These are phyloP conservation scores for Nycteola revayana DNA, from an alignment of 2,888 invertebrate genomes.

Conservation along the genomic window DNA sequence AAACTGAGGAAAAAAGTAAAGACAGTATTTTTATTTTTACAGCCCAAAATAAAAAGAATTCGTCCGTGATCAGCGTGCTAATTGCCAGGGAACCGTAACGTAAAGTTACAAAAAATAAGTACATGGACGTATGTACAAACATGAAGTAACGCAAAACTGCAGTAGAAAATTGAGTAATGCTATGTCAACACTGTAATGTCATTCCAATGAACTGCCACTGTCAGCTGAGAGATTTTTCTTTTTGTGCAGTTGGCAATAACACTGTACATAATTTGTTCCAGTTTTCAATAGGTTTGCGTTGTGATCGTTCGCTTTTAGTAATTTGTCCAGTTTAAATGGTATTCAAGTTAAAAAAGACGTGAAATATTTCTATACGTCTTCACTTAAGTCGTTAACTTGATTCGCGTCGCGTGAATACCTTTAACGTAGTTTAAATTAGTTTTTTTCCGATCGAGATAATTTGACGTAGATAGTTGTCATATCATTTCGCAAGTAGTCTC, in stretches of 20 bases:
- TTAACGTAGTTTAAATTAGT: constrained; percentile 6
- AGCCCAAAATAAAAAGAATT: no score
- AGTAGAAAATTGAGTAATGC: not conserved
- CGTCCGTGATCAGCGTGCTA: no score
- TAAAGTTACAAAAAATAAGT: no score
- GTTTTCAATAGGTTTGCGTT: constrained; percentile 56
- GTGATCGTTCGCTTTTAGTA: constrained; percentile 24
- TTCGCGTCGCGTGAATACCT: constrained; percentile 11
- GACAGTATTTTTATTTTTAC: no score
- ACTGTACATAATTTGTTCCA: constrained; percentile 32
- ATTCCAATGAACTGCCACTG: constrained; percentile 13
- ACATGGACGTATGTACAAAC: no score
- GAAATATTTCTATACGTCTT: constrained; percentile 30
- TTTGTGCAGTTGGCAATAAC: constrained; percentile 28
- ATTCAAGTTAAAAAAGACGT: constrained; percentile 35
- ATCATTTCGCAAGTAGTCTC: constrained; percentile 72
- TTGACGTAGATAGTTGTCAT: constrained; percentile 69
- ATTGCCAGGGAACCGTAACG: no score
- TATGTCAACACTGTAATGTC: constrained; percentile 16
- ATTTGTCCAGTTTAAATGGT: constrained; percentile 18
- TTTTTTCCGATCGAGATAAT: constrained; percentile 31
- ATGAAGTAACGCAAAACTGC: no score
- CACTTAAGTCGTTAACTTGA: constrained; percentile 11
- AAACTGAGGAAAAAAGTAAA: no score
- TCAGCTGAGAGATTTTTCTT: constrained; percentile 33